phyloP scores from a whole-genome alignment of 2,113 vertebrate genomes.

The Rhynchomys soricoides region DNA sequence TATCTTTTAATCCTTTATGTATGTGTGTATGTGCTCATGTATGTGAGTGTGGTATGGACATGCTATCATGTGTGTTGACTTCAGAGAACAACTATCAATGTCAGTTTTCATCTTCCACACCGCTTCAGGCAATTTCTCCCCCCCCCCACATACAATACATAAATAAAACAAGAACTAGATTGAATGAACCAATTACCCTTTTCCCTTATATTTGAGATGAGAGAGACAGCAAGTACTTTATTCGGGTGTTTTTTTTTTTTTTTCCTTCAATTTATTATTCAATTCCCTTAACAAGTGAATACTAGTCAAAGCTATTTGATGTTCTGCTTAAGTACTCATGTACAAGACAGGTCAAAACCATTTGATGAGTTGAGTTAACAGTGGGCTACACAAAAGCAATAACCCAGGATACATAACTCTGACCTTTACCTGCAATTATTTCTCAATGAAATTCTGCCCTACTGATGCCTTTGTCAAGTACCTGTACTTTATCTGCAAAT shows the following conservation, averaged over 20 bases:
- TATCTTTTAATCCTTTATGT: background rate
- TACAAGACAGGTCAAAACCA: slow-evolving; percentile 49
- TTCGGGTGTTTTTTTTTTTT: background rate
- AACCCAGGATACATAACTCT: slow-evolving; percentile 60
- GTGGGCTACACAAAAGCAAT: slow-evolving; percentile 58
- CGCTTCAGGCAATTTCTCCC: background rate
- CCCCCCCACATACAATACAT: background rate
- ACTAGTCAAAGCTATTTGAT: slow-evolving; percentile 41
- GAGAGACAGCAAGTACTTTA: background rate
- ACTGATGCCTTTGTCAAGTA: slow-evolving; percentile 42
- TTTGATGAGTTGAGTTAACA: slow-evolving; percentile 53
- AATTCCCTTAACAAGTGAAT: slow-evolving; percentile 40
- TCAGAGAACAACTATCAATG: background rate
- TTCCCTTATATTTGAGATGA: background rate
- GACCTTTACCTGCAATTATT: slow-evolving; percentile 77
- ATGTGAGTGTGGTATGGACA: too few relatives aligned
- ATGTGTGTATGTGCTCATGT: background rate
- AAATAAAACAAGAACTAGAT: background rate
- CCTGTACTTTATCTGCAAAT: slow-evolving; percentile 66
- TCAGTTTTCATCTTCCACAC: background rate
- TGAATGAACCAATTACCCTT: background rate
- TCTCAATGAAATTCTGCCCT: slow-evolving; percentile 58
- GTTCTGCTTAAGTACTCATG: slow-evolving; percentile 23
- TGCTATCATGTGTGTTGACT: too few relatives aligned
- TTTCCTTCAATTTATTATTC: background rate